Base-by-base conservation (phyloP, 2,113 vertebrate species). In the Eulacestoma nigropectus region DNA sequence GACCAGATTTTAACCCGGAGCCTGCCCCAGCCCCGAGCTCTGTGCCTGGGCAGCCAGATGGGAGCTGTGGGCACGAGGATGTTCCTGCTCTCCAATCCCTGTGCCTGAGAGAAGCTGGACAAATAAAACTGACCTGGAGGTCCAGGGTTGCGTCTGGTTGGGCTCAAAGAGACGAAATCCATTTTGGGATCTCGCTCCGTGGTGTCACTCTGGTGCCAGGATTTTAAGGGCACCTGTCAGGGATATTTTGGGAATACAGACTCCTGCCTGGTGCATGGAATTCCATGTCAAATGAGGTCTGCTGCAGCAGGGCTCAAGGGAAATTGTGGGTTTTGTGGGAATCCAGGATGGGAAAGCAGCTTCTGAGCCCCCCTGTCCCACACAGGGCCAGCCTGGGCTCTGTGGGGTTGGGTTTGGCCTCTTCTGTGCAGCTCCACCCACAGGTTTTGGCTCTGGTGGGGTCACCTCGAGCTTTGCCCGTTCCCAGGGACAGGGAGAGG, bases 221-320 rank as follows among this genome's bases (percentile, higher is more conserved):
- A 73, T 35, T 92, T 60, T 52, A 55, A 89, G 74, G 92, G 81
- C 94, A 93, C 95, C 89, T 91, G 92, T 94, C 87, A 79, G 83
- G 62, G 84, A 32, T 97, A 94, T 94, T 95, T 92, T 56, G 70
- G 60, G 93, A 82, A 87, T 47, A 87, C 64, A 89, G 35, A 17
- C 74, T 94, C 91, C 78, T 49, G 59, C 62, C 78, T 92, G 49
- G 50, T 75, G 47, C 32, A 10, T 27, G 70, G 70, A 77, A 72
- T 53, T 86, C 69, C 52, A 0, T 50, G 76, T 82, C 93, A 92
- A 23, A 73, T 4, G 72, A 95, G 94, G 69, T 89, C 93, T 95
- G 26, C 37, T 18, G 87, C 52, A 72, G 37, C 57, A 86, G 79
- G 42, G 64, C 21, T 59, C 27, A 4, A 2, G 17, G 59, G 19